These are phyloP conservation scores for Zosterops lateralis DNA, from an alignment of 2,113 vertebrate species.

Conservation along the genomic window DNA sequence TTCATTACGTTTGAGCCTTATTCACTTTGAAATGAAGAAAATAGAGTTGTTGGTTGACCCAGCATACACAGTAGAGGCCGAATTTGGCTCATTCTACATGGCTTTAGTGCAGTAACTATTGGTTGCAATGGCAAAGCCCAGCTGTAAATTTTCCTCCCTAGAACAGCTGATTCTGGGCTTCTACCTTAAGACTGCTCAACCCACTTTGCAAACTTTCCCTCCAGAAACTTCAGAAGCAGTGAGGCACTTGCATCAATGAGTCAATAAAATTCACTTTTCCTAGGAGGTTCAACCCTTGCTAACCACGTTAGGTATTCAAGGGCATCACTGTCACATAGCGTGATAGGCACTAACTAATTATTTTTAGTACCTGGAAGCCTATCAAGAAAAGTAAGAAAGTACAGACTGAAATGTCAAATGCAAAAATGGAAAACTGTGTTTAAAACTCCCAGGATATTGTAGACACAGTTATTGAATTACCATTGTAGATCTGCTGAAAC, in stretches of 20 bases:
- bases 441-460: conserved; percentile 42
- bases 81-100: neutral
- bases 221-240: neutral
- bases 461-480: conserved; percentile 49
- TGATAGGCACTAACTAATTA: conserved; percentile 30
- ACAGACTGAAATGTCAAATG: conserved; percentile 40
- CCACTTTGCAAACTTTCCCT: neutral
- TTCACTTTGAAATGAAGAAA: neutral
- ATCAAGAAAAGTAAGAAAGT: conserved; percentile 41
- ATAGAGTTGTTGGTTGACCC: neutral
- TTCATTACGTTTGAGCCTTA: neutral
- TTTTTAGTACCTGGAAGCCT: conserved; percentile 35
- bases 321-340: neutral
- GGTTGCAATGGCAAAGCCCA: neutral
- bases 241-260: neutral
- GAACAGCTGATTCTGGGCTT: neutral
- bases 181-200: neutral
- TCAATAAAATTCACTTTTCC: neutral
- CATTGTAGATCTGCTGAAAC: conserved; percentile 49
- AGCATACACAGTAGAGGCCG: neutral
- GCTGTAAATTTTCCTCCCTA: neutral
- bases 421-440: conserved; percentile 34
- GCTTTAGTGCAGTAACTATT: neutral
- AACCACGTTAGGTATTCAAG: neutral
- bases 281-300: neutral